Evolutionary conservation across 2,797 vertebrate species (phyloP).

Genomic region (Ataeniobius toweri): DNA sequence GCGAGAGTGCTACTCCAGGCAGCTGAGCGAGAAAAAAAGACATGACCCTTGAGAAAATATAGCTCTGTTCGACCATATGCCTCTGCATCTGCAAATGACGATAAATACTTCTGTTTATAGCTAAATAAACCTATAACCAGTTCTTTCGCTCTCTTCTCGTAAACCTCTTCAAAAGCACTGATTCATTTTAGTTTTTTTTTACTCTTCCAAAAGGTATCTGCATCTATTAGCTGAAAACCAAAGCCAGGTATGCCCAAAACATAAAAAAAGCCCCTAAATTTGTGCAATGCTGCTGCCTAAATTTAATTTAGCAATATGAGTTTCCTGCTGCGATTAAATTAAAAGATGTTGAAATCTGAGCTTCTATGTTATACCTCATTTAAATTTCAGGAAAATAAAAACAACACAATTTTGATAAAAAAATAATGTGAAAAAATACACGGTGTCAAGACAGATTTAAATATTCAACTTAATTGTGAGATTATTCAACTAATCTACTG

Average conservation of each 20-base stretch:
- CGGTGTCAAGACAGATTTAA: neutral
- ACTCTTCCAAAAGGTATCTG: neutral
- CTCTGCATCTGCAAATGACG: conserved; percentile 52
- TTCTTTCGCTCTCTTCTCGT: neutral
- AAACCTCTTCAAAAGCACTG: conserved; percentile 18
- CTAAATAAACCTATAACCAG: conserved; percentile 45
- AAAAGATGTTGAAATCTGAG: conserved; percentile 24
- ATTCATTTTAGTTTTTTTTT: neutral
- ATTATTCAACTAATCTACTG: neutral
- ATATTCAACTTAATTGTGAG: neutral
- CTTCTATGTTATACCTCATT: neutral
- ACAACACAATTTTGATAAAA: conserved; percentile 12
- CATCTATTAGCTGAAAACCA: neutral
- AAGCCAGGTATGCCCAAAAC: neutral
- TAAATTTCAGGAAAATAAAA: neutral
- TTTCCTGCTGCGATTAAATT: conserved; percentile 21
- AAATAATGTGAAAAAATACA: neutral
- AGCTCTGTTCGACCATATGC: conserved; percentile 59
- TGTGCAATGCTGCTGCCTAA: conserved; percentile 32
- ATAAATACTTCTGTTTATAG: conserved; percentile 32
- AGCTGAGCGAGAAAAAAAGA: conserved; percentile 53
- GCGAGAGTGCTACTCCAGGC: conserved; percentile 41
- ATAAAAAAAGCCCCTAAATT: neutral
- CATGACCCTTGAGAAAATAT: conserved; percentile 58
- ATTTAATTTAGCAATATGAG: conserved; percentile 26